These are phyloP conservation scores for Ammodytes dubius DNA, from an alignment of 2,113 vertebrate species.

Conservation along the genomic window DNA sequence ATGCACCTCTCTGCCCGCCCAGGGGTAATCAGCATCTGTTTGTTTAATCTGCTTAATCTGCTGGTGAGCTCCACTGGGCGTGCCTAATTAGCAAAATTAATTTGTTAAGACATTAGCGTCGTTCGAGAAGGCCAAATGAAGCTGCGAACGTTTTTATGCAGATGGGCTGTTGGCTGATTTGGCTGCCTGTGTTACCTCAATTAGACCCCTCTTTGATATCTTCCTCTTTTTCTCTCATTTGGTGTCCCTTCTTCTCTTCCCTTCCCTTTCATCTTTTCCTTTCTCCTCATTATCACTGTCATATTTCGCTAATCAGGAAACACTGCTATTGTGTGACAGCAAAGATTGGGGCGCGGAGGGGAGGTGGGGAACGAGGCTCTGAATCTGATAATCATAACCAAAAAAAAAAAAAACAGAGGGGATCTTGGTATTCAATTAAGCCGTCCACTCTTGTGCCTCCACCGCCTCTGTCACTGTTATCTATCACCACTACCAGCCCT, in stretches of 20 bases:
- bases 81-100: conserved; percentile 99
- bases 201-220: conserved; percentile 96
- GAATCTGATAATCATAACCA: conserved; percentile 89
- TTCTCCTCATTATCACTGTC: conserved; percentile 76
- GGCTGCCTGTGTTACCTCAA: conserved; percentile 94
- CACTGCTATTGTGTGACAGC: conserved; percentile 89
- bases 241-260: conserved; percentile 69
- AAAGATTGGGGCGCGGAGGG: conserved; percentile 24
- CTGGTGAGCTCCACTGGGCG: conserved; percentile 95
- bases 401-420: conserved; percentile 76
- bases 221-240: conserved; percentile 87
- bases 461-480: conserved; percentile 29
- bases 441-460: conserved; percentile 87
- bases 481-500: conserved; percentile 38
- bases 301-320: conserved; percentile 87
- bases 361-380: conserved; percentile 80
- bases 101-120: conserved; percentile 99
- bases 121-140: conserved; percentile 97
- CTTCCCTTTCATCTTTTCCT: conserved; percentile 69
- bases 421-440: conserved; percentile 97
- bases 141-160: conserved; percentile 94
- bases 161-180: conserved; percentile 91
- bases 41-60: conserved; percentile 98
- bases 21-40: conserved; percentile 95
- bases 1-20: conserved; percentile 83